A percentile compares a stretch with the other conserved stretches of the same genome.
Conservation (phyloP, 2,888 invertebrate genomes). For the Dryococelus australis region DNA sequence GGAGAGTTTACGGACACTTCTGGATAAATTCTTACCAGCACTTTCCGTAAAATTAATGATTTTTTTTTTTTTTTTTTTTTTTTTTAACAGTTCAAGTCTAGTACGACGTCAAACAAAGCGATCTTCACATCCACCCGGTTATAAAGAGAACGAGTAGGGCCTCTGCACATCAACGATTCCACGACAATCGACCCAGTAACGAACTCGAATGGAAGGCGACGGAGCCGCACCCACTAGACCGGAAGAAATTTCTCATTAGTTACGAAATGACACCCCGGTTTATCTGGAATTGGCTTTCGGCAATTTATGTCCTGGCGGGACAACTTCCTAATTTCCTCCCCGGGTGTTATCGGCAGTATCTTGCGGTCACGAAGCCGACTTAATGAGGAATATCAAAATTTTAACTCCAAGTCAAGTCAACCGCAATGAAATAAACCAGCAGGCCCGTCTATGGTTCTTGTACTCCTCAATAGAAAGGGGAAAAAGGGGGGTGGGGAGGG, state of each 20-base stretch:
- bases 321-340: background rate
- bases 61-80: too few relatives aligned
- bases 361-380: background rate
- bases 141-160: too few relatives aligned
- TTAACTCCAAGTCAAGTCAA: background rate
- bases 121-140: too few relatives aligned
- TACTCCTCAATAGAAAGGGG: background rate
- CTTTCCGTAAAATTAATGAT: too few relatives aligned
- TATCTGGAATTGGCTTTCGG: constrained; percentile 16
- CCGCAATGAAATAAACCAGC: background rate
- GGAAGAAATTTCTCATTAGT: constrained; percentile 4
- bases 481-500: background rate
- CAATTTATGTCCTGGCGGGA: background rate
- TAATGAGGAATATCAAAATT: background rate
- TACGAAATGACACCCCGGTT: constrained; percentile 7
- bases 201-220: background rate
- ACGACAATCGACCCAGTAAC: background rate
- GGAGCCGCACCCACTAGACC: background rate
- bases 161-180: too few relatives aligned
- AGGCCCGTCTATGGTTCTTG: background rate
- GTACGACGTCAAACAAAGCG: too few relatives aligned
- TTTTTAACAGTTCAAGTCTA: too few relatives aligned
- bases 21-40: too few relatives aligned
- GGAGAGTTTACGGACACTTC: too few relatives aligned
- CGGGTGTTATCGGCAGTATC: background rate